Evolutionary conservation across 2,113 vertebrate genomes (phyloP).

Genomic region (Siniperca knerii): DNA sequence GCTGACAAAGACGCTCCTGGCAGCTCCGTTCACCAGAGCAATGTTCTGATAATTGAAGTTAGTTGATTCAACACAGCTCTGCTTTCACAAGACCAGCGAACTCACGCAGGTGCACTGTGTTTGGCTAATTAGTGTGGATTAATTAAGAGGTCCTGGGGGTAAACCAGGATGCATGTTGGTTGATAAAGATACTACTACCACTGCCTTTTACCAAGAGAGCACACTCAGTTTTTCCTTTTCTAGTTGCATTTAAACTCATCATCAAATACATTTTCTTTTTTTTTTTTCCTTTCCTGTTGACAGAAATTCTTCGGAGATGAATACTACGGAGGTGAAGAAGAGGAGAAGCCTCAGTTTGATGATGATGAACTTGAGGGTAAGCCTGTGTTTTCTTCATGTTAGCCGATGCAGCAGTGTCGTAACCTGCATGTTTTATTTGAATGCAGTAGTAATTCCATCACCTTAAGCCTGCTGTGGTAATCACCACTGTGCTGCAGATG

Average conservation of each 20-base stretch:
- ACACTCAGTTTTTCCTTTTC: neutral
- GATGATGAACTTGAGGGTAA: constrained; percentile 87
- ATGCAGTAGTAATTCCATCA: neutral
- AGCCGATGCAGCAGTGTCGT: neutral
- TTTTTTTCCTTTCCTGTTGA: neutral
- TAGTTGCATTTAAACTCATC: neutral
- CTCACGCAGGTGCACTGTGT: neutral
- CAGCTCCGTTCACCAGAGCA: neutral
- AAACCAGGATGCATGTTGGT: neutral
- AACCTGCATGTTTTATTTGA: neutral
- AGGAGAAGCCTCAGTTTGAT: constrained; percentile 91
- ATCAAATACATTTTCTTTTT: neutral
- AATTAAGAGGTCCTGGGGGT: neutral
- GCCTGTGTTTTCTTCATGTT: neutral
- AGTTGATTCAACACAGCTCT: neutral
- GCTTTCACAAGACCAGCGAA: neutral
- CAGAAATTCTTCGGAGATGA: constrained; percentile 89
- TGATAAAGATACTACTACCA: neutral
- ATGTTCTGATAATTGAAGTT: neutral
- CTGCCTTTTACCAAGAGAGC: neutral
- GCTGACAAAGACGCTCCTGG: neutral
- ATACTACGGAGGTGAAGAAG: constrained; percentile 86
- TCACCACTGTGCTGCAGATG: neutral
- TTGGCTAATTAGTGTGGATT: neutral
- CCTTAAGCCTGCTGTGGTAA: neutral